A percentile compares a stretch with the other conserved stretches of the same genome.
Evolutionary conservation across 2,113 vertebrate genomes (phyloP).

Genomic region (Clinocottus analis): DNA sequence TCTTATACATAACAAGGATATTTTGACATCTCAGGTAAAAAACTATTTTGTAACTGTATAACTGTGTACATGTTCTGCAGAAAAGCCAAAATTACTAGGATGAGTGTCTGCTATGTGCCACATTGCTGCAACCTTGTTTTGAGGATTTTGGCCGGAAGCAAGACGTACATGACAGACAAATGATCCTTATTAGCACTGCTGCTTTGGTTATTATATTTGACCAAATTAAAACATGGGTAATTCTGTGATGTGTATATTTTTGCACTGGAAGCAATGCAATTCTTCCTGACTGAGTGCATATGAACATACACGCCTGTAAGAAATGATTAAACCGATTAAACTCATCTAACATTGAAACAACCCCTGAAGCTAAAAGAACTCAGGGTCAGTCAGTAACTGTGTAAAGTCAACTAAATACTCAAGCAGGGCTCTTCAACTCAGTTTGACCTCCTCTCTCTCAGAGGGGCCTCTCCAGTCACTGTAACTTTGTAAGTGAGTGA

Average conservation of each 20-base stretch:
- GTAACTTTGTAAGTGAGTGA: constrained; percentile 18
- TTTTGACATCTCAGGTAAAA: constrained; percentile 5
- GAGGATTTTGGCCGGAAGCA: constrained; percentile 51
- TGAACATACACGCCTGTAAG: constrained; percentile 30
- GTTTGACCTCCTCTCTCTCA: constrained; percentile 51
- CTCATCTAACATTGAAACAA: constrained; percentile 23
- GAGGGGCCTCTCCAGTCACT: constrained; percentile 36
- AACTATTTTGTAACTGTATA: too few species aligned
- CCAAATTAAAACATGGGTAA: constrained; percentile 14
- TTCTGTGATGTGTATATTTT: background rate
- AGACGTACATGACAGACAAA: constrained; percentile 46
- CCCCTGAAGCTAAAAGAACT: constrained; percentile 12
- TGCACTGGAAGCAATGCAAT: background rate
- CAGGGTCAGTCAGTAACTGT: constrained; percentile 11
- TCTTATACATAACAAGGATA: background rate
- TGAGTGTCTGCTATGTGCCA: constrained; percentile 39
- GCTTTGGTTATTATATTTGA: constrained; percentile 20
- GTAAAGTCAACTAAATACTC: constrained; percentile 11
- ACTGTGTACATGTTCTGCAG: too few species aligned
- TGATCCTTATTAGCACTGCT: constrained; percentile 42
- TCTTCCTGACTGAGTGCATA: background rate
- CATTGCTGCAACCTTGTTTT: constrained; percentile 47
- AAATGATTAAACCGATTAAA: constrained; percentile 27
- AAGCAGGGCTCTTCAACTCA: constrained; percentile 22
- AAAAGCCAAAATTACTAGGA: constrained; percentile 44